Base-by-base conservation (phyloP, 2,888 invertebrate genomes). In the Idaea aversata region DNA sequence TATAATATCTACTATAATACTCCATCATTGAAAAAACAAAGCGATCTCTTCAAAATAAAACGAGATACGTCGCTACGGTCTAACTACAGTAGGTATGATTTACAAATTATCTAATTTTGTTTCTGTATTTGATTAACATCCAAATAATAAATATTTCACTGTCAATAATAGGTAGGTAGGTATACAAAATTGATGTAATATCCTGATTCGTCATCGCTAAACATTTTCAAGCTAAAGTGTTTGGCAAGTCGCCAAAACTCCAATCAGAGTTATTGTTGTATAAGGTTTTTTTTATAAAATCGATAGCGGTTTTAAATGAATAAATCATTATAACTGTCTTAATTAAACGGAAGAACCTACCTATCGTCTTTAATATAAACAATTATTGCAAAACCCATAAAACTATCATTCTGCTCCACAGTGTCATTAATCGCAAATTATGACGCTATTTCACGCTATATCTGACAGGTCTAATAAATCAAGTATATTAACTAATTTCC, bases 211-310 rank as follows among this genome's bases (percentile, higher is more conserved):
- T 83, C 81, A 81, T 78, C 75, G 74, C 70, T 67, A 72, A 79
- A 77, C 79, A 69, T 25, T 74, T 76, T 75, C 68, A 65, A 73
- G 67, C 66, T 68, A 68, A 64, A 62, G 65, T 36, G 35, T 64
- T 80, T 88, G 86, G 86, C 75, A 62, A 16, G n/a, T 15, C 57
- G 80, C 86, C 87, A 88, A 79, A 62, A 75, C 47, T 7, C 13
- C 47, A 13, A 47, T 47, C 13, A 7, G 47, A 47, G 10, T 7
- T 47, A 47, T 47, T 47, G 47, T 6, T 47, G 7, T 36, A 13
- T 47, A 13, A 47, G 13, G 10, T 7, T 5, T 47, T 47, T 38
- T 10, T 47, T 47, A 47, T 47, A 7, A 47, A 47, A 47, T 13
- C 7, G 47, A 4, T 47, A 13, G 7, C 47, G 10, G 13, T 47